These are phyloP conservation scores for Xenopus borealis DNA, from an alignment of 2,113 vertebrate species.

Conservation along the genomic window DNA sequence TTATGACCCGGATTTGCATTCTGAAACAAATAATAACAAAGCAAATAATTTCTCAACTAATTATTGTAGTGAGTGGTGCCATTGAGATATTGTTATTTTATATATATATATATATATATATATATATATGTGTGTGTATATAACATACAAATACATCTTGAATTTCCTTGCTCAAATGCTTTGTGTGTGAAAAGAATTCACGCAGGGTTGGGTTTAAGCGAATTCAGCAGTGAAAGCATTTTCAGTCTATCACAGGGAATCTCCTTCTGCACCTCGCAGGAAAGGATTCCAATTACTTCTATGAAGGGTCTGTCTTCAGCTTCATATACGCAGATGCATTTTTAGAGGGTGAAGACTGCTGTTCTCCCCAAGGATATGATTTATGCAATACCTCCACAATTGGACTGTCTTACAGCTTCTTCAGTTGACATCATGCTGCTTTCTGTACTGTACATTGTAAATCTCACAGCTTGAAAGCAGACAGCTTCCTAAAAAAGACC, in stretches of 20 bases:
- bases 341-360: slow-evolving; percentile 21
- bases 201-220: neutral
- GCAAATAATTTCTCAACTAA: too few species aligned
- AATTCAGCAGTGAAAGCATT: neutral
- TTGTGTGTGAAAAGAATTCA: neutral
- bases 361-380: slow-evolving; percentile 37
- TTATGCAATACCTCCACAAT: slow-evolving; percentile 37
- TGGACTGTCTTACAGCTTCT: slow-evolving; percentile 20
- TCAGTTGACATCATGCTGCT: slow-evolving; percentile 21
- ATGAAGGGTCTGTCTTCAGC: slow-evolving; percentile 5
- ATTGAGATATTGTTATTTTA: too few species aligned
- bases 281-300: slow-evolving; percentile 21
- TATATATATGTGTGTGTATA: too few species aligned
- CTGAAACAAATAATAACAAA: too few species aligned
- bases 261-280: slow-evolving; percentile 14
- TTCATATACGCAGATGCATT: slow-evolving; percentile 11
- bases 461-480: slow-evolving; percentile 34
- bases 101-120: too few species aligned
- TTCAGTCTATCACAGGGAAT: slow-evolving; percentile 15
- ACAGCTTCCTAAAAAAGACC: slow-evolving; percentile 25
- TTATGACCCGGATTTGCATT: too few species aligned
- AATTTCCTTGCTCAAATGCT: neutral
- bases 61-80: too few species aligned
- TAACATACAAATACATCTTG: too few species aligned
- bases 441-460: slow-evolving; percentile 29